Evolutionary conservation across 2,113 vertebrate species (phyloP).

Genomic region (Fulica atra): DNA sequence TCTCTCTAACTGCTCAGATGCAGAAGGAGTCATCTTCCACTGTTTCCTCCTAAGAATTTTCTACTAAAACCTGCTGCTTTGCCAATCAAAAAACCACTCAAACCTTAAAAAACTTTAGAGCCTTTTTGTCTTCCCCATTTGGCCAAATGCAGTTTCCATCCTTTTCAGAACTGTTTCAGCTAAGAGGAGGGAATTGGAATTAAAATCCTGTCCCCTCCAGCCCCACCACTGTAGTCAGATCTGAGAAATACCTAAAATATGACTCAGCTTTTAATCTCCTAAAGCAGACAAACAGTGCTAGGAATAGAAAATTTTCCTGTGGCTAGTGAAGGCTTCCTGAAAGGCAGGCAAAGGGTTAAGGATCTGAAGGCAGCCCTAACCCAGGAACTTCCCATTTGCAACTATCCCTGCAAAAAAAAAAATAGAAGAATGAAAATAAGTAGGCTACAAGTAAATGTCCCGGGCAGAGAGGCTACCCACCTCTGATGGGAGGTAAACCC

Average conservation of each 20-base stretch:
- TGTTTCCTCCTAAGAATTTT: not conserved
- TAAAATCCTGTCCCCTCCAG: not conserved
- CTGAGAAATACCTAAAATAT: slow-evolving; percentile 16
- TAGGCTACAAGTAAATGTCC: not conserved
- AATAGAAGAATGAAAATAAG: not conserved
- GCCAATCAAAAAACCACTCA: not conserved
- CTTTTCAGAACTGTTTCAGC: not conserved
- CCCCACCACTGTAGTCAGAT: not conserved
- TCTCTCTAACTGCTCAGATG: not conserved
- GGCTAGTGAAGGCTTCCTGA: not conserved
- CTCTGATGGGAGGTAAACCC: not conserved
- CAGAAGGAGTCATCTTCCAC: not conserved
- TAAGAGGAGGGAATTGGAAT: not conserved
- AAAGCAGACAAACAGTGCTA: not conserved
- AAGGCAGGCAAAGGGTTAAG: slow-evolving; percentile 69
- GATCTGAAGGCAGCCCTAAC: not conserved
- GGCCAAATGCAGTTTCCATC: not conserved
- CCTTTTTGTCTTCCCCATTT: not conserved
- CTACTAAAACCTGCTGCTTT: not conserved
- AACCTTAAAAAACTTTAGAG: not conserved
- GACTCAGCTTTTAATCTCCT: slow-evolving; percentile 27
- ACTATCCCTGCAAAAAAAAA: not conserved
- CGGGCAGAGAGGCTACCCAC: not conserved
- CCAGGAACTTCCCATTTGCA: not conserved
- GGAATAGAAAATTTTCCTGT: not conserved